Evolutionary conservation across 2,113 vertebrate genomes (phyloP).

Genomic region (Ageneiosus marmoratus): DNA sequence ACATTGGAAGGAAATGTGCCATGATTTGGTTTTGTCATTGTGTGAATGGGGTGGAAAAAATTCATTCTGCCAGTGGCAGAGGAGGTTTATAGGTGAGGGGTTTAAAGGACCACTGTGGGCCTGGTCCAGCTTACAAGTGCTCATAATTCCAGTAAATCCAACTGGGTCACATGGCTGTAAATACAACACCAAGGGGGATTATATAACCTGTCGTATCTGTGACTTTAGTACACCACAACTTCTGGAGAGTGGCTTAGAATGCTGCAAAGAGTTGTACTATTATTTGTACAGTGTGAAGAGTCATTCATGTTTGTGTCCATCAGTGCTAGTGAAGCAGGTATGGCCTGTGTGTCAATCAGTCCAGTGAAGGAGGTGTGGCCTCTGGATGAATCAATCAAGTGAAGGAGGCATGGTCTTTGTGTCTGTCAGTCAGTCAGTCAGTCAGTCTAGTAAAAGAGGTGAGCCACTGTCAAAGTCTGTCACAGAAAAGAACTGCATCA

Average conservation of each 20-base stretch:
- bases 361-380: not conserved
- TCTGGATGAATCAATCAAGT: not conserved
- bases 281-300: not conserved
- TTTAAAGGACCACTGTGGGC: not conserved
- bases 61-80: not conserved
- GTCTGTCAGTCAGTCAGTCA: not conserved
- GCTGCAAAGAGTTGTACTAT: not conserved
- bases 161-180: not conserved
- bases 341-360: not conserved
- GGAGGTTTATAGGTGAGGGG: not conserved
- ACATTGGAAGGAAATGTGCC: not conserved
- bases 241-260: not conserved
- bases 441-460: not conserved
- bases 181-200: not conserved
- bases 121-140: not conserved
- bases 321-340: not conserved
- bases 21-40: slow-evolving; percentile 3
- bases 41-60: not conserved
- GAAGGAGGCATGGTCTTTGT: not conserved
- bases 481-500: not conserved
- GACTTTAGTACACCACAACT: not conserved
- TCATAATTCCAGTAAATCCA: slow-evolving; percentile 17
- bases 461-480: not conserved
- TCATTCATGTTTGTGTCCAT: not conserved
- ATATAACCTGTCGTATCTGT: not conserved